Percentiles rank a stretch among this genome's conserved stretches.
Conservation (phyloP, 2,888 invertebrate genomes). For the Metalampra italica region DNA sequence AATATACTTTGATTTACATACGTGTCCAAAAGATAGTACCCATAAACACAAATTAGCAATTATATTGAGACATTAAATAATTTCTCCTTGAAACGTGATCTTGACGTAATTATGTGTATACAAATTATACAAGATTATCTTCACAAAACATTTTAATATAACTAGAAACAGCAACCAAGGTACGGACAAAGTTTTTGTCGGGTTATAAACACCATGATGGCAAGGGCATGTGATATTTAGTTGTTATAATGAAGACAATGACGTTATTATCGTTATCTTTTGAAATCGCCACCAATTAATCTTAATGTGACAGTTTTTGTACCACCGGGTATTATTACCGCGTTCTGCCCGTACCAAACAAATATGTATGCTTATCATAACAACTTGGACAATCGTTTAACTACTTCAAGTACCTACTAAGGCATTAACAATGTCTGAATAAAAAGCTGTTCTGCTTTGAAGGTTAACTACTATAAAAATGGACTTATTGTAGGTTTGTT, state of each 20-base stretch:
- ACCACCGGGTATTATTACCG: slow-evolving; percentile 1
- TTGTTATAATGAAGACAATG: not conserved
- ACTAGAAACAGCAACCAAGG: slow-evolving; percentile 8
- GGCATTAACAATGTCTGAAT: slow-evolving; percentile 23
- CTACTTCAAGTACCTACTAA: slow-evolving; percentile 9
- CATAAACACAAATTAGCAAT: slow-evolving; percentile 4
- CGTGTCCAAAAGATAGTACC: slow-evolving; percentile 8
- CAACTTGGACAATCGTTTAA: not conserved
- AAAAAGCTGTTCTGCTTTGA: slow-evolving; percentile 30
- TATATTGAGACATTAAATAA: slow-evolving; percentile 4
- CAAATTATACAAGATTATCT: not conserved
- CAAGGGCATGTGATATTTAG: slow-evolving; percentile 2
- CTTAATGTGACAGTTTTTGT: slow-evolving; percentile 7
- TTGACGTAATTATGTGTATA: not conserved
- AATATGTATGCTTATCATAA: not conserved
- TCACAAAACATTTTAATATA: not conserved
- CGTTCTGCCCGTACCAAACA: not conserved
- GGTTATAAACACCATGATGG: not conserved
- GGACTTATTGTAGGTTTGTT: slow-evolving; percentile 6
- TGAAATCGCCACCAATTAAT: slow-evolving; percentile 6
- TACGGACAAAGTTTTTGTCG: slow-evolving; percentile 11
- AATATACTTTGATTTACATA: slow-evolving; percentile 7
- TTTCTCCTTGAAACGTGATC: slow-evolving; percentile 5
- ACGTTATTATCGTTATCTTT: slow-evolving; percentile 1
- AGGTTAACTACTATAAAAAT: slow-evolving; percentile 32